Evolutionary conservation across 2,113 vertebrate genomes (phyloP).

Genomic region (Trogon surrucura): DNA sequence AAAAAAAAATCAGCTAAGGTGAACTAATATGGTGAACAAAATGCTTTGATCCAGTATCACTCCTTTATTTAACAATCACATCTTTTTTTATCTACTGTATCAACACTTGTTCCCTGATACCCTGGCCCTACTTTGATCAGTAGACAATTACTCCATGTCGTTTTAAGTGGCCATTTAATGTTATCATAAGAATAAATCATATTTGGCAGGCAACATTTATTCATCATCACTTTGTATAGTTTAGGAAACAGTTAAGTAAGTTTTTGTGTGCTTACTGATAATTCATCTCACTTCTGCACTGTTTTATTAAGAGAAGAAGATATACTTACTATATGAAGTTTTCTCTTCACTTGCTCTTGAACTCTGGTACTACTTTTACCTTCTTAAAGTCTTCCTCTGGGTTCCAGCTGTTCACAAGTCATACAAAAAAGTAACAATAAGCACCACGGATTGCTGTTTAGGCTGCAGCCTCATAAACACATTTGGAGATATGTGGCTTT

Average conservation of each 20-base stretch:
- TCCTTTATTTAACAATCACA: neutral
- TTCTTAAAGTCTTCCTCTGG: neutral
- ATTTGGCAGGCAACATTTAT: neutral
- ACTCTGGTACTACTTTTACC: neutral
- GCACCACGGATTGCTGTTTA: neutral
- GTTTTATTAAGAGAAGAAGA: neutral
- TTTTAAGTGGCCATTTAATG: neutral
- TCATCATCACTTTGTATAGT: neutral
- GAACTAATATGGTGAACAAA: neutral
- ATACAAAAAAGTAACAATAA: neutral
- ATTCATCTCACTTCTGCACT: neutral
- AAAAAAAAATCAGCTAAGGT: neutral
- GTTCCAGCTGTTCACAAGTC: neutral
- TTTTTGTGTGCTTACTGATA: neutral
- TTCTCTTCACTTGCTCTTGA: neutral
- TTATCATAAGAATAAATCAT: neutral
- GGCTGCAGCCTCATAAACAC: neutral
- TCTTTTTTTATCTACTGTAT: neutral
- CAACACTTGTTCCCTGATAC: neutral
- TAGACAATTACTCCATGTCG: neutral
- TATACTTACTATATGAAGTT: neutral
- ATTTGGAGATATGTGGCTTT: neutral
- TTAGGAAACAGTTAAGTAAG: neutral
- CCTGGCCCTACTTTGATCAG: neutral
- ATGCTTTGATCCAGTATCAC: neutral